phyloP scores from a whole-genome alignment of 2,888 invertebrate species.

The Allophyes oxyacanthae region DNA sequence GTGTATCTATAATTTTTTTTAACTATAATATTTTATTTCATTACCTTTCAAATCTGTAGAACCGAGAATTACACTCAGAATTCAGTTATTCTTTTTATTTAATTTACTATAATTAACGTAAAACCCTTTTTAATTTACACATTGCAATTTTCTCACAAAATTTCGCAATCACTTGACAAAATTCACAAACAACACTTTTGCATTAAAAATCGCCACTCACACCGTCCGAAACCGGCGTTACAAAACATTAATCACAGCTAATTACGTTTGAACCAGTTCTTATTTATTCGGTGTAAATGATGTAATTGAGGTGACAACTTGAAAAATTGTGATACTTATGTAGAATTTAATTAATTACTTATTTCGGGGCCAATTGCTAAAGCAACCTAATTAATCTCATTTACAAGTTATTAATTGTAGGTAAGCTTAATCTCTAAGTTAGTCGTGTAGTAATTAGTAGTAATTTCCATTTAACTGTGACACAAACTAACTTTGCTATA shows the following conservation, averaged over 20 bases:
- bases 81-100: too few species aligned
- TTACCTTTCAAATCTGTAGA: too few species aligned
- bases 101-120: too few species aligned
- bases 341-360: conserved; percentile 27
- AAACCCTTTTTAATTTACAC: too few species aligned
- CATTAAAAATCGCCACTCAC: conserved; percentile 29
- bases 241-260: conserved; percentile 44
- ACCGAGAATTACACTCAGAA: too few species aligned
- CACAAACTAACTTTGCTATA: not conserved
- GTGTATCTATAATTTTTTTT: too few species aligned
- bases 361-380: conserved; percentile 46
- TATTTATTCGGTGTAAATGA: conserved; percentile 34
- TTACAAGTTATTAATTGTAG: conserved; percentile 4
- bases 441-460: conserved; percentile 1
- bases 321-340: conserved; percentile 29
- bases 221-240: conserved; percentile 18
- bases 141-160: conserved; percentile 12
- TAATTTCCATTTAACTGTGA: not conserved
- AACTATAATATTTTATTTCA: too few species aligned
- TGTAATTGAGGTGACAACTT: conserved; percentile 38
- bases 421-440: not conserved
- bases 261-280: conserved; percentile 49
- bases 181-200: conserved; percentile 29
- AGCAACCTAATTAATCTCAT: conserved; percentile 16
- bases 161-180: conserved; percentile 23